Conservation (phyloP, 1,140 invertebrate genomes). For the Conus betulinus region DNA sequence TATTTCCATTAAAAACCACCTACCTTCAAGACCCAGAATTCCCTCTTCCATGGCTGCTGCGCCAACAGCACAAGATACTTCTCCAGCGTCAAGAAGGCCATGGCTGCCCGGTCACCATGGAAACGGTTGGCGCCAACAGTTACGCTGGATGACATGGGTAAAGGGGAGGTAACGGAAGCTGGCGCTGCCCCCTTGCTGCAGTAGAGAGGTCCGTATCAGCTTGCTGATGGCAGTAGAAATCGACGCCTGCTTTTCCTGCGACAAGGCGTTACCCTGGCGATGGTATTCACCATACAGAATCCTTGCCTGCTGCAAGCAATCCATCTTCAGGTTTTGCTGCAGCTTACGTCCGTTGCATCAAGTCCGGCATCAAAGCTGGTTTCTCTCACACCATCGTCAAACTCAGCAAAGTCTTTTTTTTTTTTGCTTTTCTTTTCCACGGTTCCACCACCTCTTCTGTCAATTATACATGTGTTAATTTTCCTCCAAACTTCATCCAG, state of each 20-base stretch:
- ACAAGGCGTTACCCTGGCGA: neutral
- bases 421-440: too few species aligned
- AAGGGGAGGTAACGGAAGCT: constrained; percentile 42
- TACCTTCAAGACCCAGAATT: constrained; percentile 57
- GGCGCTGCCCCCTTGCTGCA: constrained; percentile 26
- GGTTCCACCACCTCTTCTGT: too few species aligned
- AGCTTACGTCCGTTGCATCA: too few species aligned
- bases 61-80: constrained; percentile 53
- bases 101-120: constrained; percentile 37
- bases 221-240: constrained; percentile 1
- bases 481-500: too few species aligned
- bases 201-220: constrained; percentile 21
- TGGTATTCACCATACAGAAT: constrained; percentile 19
- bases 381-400: too few species aligned
- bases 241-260: neutral
- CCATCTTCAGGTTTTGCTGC: neutral
- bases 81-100: constrained; percentile 54
- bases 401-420: too few species aligned
- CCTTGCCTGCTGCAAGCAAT: constrained; percentile 10
- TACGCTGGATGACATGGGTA: constrained; percentile 39
- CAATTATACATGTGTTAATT: too few species aligned
- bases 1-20: neutral
- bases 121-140: constrained; percentile 39
- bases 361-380: too few species aligned
- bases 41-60: constrained; percentile 58